Conservation (phyloP, 2,797 vertebrate species). For the Enoplosus armatus region DNA sequence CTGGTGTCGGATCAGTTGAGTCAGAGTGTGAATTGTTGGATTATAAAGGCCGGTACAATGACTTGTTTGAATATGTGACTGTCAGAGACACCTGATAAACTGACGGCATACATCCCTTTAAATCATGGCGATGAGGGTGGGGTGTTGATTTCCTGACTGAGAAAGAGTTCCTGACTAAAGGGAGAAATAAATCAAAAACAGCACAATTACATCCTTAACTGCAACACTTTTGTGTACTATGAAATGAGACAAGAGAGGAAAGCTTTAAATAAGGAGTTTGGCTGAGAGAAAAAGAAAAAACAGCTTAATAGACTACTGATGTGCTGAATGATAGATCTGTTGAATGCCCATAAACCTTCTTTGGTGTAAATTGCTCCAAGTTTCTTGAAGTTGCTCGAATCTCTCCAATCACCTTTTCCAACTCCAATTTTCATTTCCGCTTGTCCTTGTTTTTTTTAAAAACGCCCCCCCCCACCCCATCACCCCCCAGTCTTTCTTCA, state of each 20-base stretch:
- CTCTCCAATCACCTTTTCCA: conserved; percentile 53
- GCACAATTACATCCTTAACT: not conserved
- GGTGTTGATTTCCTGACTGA: conserved; percentile 1
- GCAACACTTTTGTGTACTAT: not conserved
- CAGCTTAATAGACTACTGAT: conserved; percentile 45
- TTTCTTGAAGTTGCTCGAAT: conserved; percentile 47
- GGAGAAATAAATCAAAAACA: conserved; percentile 6
- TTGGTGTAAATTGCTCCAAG: conserved; percentile 60
- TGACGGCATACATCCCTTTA: not conserved
- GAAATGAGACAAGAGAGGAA: not conserved
- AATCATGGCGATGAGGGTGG: not conserved
- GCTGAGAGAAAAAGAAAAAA: conserved; percentile 4
- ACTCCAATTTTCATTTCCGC: conserved; percentile 50
- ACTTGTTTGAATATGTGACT: not conserved
- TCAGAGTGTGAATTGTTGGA: not conserved
- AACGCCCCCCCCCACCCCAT: not conserved
- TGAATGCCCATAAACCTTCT: conserved; percentile 46
- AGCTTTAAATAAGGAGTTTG: conserved; percentile 11
- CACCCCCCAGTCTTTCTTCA: conserved; percentile 22
- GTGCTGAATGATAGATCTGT: conserved; percentile 52
- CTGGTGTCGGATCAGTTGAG: not conserved
- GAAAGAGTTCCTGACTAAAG: not conserved
- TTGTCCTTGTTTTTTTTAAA: conserved; percentile 19
- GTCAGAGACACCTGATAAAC: not conserved
- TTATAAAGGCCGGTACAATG: not conserved